Conservation (phyloP, 2,113 vertebrate species). For the Laticauda laticaudata region DNA sequence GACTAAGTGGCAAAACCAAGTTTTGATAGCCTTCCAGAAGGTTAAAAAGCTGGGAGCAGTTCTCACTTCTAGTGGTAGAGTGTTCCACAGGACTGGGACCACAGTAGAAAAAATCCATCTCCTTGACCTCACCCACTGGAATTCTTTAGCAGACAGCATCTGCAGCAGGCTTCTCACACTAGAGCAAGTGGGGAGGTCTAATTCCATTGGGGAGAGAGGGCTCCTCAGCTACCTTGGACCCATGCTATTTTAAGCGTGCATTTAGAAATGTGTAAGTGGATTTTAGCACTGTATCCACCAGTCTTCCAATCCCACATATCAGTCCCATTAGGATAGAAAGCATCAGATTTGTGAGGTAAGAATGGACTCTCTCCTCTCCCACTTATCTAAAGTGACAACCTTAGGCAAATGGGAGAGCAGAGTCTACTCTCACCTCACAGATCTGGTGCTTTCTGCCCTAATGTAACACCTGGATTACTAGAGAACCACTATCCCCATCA, state of each 20-base stretch:
- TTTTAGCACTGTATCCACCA: background rate
- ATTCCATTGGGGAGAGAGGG: background rate
- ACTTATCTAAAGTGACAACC: background rate
- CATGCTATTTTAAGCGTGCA: background rate
- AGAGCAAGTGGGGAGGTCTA: background rate
- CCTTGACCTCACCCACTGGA: background rate
- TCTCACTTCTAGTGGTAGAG: background rate
- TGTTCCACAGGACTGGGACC: background rate
- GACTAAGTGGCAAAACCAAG: no score
- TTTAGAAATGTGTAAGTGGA: background rate
- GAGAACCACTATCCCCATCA: background rate
- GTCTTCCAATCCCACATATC: background rate
- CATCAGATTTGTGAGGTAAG: no score
- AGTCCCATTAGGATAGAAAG: background rate
- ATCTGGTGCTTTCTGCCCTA: background rate
- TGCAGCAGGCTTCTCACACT: background rate
- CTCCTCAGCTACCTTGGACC: background rate
- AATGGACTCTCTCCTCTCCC: no score
- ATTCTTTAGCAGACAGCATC: background rate
- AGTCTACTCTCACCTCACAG: background rate
- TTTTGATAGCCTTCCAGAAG: no score
- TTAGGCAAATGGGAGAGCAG: background rate
- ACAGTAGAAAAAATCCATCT: background rate
- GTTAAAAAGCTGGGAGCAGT: background rate
- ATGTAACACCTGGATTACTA: background rate